Percentiles rank a stretch among this genome's conserved stretches.
Evolutionary conservation across 1,140 invertebrate species (phyloP).

Genomic region (Zaprionus kolodkinae): DNA sequence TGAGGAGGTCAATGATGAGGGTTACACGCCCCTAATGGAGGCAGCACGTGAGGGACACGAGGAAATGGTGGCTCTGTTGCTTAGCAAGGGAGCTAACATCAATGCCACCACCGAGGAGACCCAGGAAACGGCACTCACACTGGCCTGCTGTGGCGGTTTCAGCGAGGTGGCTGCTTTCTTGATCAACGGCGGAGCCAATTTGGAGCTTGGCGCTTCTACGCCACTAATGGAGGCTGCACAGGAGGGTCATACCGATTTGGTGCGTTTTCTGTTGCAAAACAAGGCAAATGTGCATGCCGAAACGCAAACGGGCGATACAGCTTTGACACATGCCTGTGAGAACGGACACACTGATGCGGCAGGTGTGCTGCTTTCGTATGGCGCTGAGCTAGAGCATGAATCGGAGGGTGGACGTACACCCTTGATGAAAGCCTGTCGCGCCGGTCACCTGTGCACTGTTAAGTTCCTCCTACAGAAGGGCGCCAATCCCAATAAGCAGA

Average conservation of each 20-base stretch:
- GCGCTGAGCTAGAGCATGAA: conserved; percentile 96
- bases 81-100: conserved; percentile 97
- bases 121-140: conserved; percentile 97
- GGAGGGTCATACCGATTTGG: conserved; percentile 97
- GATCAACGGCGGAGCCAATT: conserved; percentile 97
- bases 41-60: conserved; percentile 99
- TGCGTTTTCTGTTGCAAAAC: conserved; percentile 93
- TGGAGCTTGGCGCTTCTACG: conserved; percentile 97
- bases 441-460: conserved; percentile 99
- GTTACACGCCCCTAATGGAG: conserved; percentile 99
- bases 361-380: conserved; percentile 93
- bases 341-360: conserved; percentile 98
- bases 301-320: conserved; percentile 97
- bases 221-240: conserved; percentile 99
- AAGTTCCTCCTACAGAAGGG: conserved; percentile 97
- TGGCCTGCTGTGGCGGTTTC: conserved; percentile 98
- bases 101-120: conserved; percentile 99
- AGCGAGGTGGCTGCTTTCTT: conserved; percentile 98
- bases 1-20: conserved; percentile 99
- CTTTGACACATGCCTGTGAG: conserved; percentile 98
- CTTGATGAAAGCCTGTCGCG: conserved; percentile 99
- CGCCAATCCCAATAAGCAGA: conserved; percentile 96
- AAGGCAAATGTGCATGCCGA: conserved; percentile 96
- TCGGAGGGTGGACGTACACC: conserved; percentile 98
- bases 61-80: conserved; percentile 97